These are phyloP conservation scores for Elephantulus edwardii DNA, from an alignment of 2,113 vertebrate genomes.

Conservation along the genomic window DNA sequence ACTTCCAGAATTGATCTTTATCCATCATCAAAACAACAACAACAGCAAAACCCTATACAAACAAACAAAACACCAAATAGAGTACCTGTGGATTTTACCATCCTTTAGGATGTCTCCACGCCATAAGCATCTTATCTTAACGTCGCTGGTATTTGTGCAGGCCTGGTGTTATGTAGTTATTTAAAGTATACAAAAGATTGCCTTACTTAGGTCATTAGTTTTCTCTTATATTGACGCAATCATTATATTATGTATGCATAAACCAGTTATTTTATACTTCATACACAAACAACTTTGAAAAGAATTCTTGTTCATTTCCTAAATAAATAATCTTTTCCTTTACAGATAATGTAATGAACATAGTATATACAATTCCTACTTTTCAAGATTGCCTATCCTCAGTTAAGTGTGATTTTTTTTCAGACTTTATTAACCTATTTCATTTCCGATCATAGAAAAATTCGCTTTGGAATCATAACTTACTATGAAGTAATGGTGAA, in stretches of 20 bases:
- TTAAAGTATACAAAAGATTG: not conserved
- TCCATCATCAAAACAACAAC: conserved; percentile 33
- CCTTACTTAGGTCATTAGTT: not conserved
- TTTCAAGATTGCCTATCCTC: not conserved
- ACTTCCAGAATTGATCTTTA: conserved; percentile 13
- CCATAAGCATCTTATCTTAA: conserved; percentile 41
- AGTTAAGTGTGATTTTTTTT: not conserved
- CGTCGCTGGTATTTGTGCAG: conserved; percentile 18
- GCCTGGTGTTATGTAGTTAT: not conserved
- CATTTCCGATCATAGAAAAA: not conserved
- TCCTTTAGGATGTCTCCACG: not conserved
- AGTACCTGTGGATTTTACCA: conserved; percentile 30
- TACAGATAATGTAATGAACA: conserved; percentile 15
- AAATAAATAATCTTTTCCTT: not conserved
- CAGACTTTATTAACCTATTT: not conserved
- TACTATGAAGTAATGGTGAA: not conserved
- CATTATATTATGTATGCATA: not conserved
- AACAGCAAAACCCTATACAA: no score
- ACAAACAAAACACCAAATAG: not conserved
- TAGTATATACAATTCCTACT: not conserved
- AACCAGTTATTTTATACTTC: not conserved
- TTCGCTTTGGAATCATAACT: not conserved
- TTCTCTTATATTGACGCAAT: not conserved
- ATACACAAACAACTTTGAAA: not conserved
- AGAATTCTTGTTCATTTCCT: conserved; percentile 20